Percentiles rank a stretch among this genome's conserved stretches.
phyloP scores from a whole-genome alignment of 2,113 vertebrate species.

The Elgaria multicarinata region DNA sequence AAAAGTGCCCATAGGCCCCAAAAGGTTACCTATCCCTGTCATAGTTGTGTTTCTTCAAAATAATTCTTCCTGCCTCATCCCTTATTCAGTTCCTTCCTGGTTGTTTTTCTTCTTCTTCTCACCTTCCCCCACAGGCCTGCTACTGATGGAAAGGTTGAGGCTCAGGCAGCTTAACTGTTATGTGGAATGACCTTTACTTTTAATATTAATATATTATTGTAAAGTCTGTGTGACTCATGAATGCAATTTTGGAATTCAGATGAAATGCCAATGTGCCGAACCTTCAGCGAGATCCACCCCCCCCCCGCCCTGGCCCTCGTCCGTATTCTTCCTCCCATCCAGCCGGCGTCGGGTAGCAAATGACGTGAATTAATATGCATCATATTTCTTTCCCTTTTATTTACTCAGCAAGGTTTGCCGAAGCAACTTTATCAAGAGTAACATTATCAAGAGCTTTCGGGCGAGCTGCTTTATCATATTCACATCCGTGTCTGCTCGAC shows the following conservation, averaged over 20 bases:
- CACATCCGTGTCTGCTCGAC: slow-evolving; percentile 88
- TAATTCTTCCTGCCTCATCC: neutral
- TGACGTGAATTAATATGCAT: slow-evolving; percentile 93
- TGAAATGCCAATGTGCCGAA: slow-evolving; percentile 88
- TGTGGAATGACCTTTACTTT: slow-evolving; percentile 96
- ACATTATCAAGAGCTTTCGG: slow-evolving; percentile 97
- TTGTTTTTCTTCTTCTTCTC: slow-evolving; percentile 78
- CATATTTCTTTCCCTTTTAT: slow-evolving; percentile 80
- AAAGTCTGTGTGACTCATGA: slow-evolving; percentile 89
- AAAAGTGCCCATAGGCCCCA: too few relatives aligned
- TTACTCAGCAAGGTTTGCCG: slow-evolving; percentile 89
- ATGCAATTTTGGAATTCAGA: slow-evolving; percentile 92
- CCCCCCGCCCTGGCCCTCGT: neutral
- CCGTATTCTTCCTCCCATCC: slow-evolving; percentile 49
- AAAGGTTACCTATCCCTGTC: neutral
- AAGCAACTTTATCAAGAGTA: slow-evolving; percentile 96
- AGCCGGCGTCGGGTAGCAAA: slow-evolving; percentile 74
- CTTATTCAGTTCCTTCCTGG: slow-evolving; percentile 70
- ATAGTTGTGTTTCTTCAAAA: neutral
- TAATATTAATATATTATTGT: slow-evolving; percentile 97
- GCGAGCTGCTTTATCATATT: slow-evolving; percentile 93
- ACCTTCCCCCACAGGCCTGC: slow-evolving; percentile 70
- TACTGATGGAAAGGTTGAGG: slow-evolving; percentile 92
- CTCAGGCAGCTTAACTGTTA: slow-evolving; percentile 94
- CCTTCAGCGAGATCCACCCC: slow-evolving; percentile 67